Percentiles rank a stretch among this genome's conserved stretches.
Evolutionary conservation across 2,797 vertebrate genomes (phyloP).

Genomic region (Atherinosoma microstoma): DNA sequence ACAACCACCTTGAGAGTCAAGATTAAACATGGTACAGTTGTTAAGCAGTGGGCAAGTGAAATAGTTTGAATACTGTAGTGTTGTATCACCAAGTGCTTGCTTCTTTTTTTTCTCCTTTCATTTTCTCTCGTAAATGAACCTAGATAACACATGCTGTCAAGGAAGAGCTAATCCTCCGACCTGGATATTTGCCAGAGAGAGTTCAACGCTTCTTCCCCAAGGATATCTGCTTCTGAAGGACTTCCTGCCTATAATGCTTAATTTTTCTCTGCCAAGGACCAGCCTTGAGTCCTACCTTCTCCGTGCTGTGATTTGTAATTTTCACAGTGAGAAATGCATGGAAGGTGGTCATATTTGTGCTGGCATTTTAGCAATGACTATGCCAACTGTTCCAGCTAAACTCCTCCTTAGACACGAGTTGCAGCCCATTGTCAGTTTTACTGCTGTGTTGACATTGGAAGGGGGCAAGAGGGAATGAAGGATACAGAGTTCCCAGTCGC

Average conservation of each 20-base stretch:
- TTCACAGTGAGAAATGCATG: slow-evolving; percentile 32
- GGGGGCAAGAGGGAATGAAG: slow-evolving; percentile 35
- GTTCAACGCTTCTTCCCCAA: slow-evolving; percentile 56
- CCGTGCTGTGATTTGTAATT: slow-evolving; percentile 31
- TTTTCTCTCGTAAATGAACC: slow-evolving; percentile 40
- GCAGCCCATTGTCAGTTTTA: slow-evolving; percentile 43
- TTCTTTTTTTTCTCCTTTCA: slow-evolving; percentile 20
- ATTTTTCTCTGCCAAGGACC: slow-evolving; percentile 26
- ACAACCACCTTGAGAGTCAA: slow-evolving; percentile 36
- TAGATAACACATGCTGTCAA: slow-evolving; percentile 49
- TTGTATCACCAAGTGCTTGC: slow-evolving; percentile 16
- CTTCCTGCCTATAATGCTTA: slow-evolving; percentile 45
- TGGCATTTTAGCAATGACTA: slow-evolving; percentile 15
- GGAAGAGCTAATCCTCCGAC: slow-evolving; percentile 60
- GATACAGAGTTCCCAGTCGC: slow-evolving; percentile 25
- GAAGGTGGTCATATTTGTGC: slow-evolving; percentile 10
- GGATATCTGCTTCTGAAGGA: slow-evolving; percentile 67
- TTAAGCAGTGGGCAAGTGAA: slow-evolving; percentile 16
- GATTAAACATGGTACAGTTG: slow-evolving; percentile 41
- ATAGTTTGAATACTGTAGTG: slow-evolving; percentile 24
- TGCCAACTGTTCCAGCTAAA: slow-evolving; percentile 42
- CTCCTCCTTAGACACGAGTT: slow-evolving; percentile 53
- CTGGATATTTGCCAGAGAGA: slow-evolving; percentile 69
- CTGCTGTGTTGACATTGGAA: slow-evolving; percentile 70
- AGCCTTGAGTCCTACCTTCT: slow-evolving; percentile 29